Conservation (phyloP, 2,888 invertebrate genomes). For the Bhutanitis thaidina region DNA sequence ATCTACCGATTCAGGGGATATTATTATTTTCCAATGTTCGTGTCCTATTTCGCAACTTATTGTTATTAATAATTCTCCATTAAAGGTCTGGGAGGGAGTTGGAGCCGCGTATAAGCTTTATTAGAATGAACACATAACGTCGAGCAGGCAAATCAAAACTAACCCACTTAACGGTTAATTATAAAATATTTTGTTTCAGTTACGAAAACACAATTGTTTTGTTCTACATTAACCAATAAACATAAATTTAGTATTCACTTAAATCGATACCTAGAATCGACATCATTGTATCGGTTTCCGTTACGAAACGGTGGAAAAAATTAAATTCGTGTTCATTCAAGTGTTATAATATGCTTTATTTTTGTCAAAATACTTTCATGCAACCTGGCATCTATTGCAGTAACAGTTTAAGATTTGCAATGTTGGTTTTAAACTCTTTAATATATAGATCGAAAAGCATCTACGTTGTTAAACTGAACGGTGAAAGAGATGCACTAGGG, state of each 20-base stretch:
- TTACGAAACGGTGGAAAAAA: constrained; percentile 1
- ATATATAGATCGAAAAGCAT: too few species aligned
- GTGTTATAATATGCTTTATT: too few species aligned
- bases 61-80: constrained; percentile 11
- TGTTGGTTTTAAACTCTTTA: too few species aligned
- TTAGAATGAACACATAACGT: constrained; percentile 7
- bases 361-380: too few species aligned
- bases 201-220: constrained; percentile 18
- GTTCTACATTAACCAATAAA: constrained; percentile 15
- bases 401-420: too few species aligned
- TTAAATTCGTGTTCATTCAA: neutral
- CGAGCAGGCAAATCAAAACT: constrained; percentile 10
- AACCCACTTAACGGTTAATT: constrained; percentile 19
- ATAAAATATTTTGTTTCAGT: constrained; percentile 15
- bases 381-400: too few species aligned
- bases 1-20: constrained; percentile 51
- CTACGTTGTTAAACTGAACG: too few species aligned
- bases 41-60: constrained; percentile 23
- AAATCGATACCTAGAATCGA: constrained; percentile 9
- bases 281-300: constrained; percentile 10
- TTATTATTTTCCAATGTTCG: constrained; percentile 22
- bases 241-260: constrained; percentile 8
- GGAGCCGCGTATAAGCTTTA: constrained; percentile 7
- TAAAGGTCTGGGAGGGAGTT: neutral
- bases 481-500: too few species aligned